Conservation (phyloP, 1,140 invertebrate genomes). For the Dendroctonus valens region DNA sequence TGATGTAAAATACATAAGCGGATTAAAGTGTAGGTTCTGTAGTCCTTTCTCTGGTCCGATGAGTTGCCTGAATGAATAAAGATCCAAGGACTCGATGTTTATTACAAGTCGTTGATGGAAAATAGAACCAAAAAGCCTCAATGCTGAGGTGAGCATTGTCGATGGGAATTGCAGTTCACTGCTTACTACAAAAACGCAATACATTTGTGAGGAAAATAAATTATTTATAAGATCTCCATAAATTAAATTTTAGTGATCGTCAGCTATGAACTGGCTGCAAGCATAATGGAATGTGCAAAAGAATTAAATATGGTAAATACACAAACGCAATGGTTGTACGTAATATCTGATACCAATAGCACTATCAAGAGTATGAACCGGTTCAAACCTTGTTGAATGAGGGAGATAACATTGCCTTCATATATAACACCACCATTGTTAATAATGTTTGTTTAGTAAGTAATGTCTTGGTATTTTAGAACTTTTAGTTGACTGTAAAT, state of each 20-base stretch:
- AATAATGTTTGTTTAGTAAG: slow-evolving; percentile 57
- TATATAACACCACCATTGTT: slow-evolving; percentile 66
- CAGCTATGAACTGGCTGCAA: slow-evolving; percentile 50
- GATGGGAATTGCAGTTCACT: no score
- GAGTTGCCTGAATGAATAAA: no score
- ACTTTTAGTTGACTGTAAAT: neutral
- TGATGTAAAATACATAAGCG: no score
- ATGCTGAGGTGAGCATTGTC: no score
- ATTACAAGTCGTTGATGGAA: no score
- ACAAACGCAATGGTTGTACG: slow-evolving; percentile 74
- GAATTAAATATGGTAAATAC: slow-evolving; percentile 64
- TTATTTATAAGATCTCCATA: no score
- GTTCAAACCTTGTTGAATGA: slow-evolving; percentile 62
- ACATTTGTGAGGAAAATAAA: no score
- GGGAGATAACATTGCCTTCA: slow-evolving; percentile 80
- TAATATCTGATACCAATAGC: slow-evolving; percentile 63
- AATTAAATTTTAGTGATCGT: slow-evolving; percentile 44
- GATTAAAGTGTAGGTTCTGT: no score
- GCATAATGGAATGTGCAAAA: slow-evolving; percentile 68
- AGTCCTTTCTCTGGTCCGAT: no score
- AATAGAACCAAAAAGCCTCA: no score
- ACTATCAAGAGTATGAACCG: slow-evolving; percentile 53
- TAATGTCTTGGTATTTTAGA: slow-evolving; percentile 2
- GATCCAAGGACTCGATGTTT: no score
- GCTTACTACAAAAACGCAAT: no score